Evolutionary conservation across 2,797 vertebrate species (phyloP), one percentile per base, ranked within the genome.

Genomic region (Huso huso): DNA sequence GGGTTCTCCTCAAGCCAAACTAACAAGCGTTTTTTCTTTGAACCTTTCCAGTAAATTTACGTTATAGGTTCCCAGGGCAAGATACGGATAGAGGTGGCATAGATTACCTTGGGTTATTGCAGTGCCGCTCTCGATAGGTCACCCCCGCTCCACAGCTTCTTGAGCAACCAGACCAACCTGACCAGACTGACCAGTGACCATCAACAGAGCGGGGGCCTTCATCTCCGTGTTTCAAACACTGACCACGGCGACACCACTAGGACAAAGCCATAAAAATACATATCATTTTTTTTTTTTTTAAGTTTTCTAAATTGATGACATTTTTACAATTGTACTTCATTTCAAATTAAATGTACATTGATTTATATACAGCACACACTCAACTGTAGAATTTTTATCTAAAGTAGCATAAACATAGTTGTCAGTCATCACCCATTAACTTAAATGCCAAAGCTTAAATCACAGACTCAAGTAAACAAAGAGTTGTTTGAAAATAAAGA

Each of bases 161-260:
- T 9, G 94, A 93, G 77, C 94, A 96, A 7, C 80, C 72, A 4
- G 93, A 89, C 94, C 93, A 95, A 2, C 79, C 74, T 0, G 93
- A 92, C 94, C 94, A 96, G 51, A 83, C 81, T 0, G 94, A 93
- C 94, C 94, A 96, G 8, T 88, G 90, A 10, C 93, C 92, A 0
- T 93, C 86, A 60, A 85, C 90, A 61, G 92, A 86, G 70, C 77
- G 84, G 1, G 93, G 91, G 18, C 93, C 92, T 75, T 92, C 88
- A 4, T 94, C 94, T 0, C 92, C 93, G 0, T 91, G 86, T 67
- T 93, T 94, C 70, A 95, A 93, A 81, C 94, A 96, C 74, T 94
- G 92, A 13, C 94, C 94, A 71, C 91, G 84, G 1, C 93, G 93
- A 73, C 94, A 96, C 94, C 94, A 96, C 94, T 96, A 69, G 15